Conservation (phyloP, 2,797 vertebrate genomes). For the Gastrophryne carolinensis region DNA sequence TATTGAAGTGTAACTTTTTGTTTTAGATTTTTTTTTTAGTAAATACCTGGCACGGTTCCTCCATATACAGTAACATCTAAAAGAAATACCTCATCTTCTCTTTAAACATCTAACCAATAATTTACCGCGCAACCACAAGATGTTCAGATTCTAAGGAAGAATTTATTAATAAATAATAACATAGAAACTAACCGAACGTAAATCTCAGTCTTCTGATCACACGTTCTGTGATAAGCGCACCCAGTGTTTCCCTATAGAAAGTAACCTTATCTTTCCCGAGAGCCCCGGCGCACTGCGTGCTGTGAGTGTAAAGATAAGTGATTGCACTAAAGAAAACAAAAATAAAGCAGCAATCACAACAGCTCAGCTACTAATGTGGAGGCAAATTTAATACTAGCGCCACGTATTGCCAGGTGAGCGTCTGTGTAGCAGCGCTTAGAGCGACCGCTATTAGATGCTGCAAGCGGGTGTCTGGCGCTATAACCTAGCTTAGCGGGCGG, state of each 20-base stretch:
- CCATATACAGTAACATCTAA: too few species aligned
- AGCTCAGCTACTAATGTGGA: too few species aligned
- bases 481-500: too few species aligned
- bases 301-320: not conserved
- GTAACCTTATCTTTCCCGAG: constrained; percentile 36
- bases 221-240: constrained; percentile 31
- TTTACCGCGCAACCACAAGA: constrained; percentile 29
- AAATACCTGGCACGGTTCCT: too few species aligned
- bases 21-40: too few species aligned
- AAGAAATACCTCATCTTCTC: too few species aligned
- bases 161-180: constrained; percentile 46
- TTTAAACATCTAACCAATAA: constrained; percentile 38
- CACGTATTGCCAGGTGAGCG: too few species aligned
- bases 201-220: constrained; percentile 10
- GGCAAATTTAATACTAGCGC: too few species aligned
- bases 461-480: too few species aligned
- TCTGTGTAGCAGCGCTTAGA: too few species aligned
- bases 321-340: not conserved
- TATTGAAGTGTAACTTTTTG: too few species aligned
- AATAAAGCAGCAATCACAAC: not conserved
- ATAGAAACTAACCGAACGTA: constrained; percentile 36
- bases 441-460: too few species aligned
- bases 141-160: constrained; percentile 42
- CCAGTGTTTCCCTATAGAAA: constrained; percentile 18
- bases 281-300: not conserved